Percentiles rank a stretch among this genome's conserved stretches.
Conservation (phyloP, 2,888 invertebrate species). For the Caenorhabditis virilis region DNA sequence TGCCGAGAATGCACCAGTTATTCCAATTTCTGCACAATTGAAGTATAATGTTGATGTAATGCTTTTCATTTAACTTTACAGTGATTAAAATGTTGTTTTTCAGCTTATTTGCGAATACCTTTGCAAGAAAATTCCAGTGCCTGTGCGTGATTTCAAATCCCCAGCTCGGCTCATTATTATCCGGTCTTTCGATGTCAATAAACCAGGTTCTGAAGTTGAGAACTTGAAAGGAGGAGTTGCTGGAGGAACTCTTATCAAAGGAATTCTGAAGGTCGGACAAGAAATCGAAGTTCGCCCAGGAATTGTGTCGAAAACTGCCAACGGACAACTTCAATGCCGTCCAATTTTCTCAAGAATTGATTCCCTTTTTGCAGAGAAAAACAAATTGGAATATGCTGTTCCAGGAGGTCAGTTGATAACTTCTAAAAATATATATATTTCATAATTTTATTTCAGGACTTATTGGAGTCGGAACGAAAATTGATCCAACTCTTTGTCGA, state of each 20-base stretch:
- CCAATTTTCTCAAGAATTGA: constrained; percentile 96
- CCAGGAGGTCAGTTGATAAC: constrained; percentile 86
- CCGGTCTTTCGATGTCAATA: constrained; percentile 96
- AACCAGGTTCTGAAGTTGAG: constrained; percentile 91
- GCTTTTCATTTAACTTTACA: background rate
- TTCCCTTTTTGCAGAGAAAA: constrained; percentile 95
- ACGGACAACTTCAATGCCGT: constrained; percentile 90
- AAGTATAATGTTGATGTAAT: constrained; percentile 92
- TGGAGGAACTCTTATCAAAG: constrained; percentile 94
- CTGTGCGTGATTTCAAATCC: constrained; percentile 89
- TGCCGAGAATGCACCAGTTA: constrained; percentile 95
- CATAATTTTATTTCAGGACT: constrained; percentile 70
- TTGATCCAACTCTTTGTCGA: constrained; percentile 96
- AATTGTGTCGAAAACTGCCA: constrained; percentile 91
- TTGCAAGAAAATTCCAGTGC: constrained; percentile 96
- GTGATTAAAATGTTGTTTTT: constrained; percentile 16
- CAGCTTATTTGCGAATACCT: constrained; percentile 93
- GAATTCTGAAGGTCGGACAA: constrained; percentile 83
- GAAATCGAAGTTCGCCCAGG: constrained; percentile 97
- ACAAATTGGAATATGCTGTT: constrained; percentile 94
- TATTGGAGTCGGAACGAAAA: constrained; percentile 97
- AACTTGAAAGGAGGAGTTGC: constrained; percentile 96
- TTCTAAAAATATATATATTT: too few relatives aligned
- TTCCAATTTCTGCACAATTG: constrained; percentile 97
- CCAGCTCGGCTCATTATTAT: constrained; percentile 87